Conservation (phyloP, 2,797 vertebrate genomes). For the Gallinago stenura region DNA sequence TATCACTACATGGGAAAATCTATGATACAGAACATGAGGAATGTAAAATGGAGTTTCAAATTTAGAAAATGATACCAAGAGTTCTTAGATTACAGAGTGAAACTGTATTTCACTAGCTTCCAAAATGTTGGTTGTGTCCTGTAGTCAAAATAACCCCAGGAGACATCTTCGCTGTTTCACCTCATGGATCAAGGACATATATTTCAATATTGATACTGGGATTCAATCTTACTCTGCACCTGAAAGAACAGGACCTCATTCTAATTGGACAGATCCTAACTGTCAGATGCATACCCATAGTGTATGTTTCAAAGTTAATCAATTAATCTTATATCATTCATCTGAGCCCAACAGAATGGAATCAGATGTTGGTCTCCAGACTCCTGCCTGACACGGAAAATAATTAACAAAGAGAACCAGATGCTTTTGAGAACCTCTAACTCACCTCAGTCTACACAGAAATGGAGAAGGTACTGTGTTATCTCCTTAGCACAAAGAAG, state of each 20-base stretch:
- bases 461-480: background rate
- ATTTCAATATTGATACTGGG: background rate
- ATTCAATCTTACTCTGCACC: background rate
- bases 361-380: background rate
- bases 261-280: background rate
- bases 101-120: background rate
- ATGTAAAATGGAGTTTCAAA: background rate
- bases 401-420: background rate
- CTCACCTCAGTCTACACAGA: background rate
- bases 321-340: background rate
- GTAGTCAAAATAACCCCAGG: background rate
- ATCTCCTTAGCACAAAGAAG: background rate
- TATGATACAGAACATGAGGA: background rate
- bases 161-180: background rate
- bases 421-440: background rate
- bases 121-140: background rate
- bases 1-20: background rate
- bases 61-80: background rate
- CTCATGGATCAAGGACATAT: fast-evolving
- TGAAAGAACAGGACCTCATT: background rate
- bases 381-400: background rate
- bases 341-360: background rate
- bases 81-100: background rate
- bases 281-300: background rate
- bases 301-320: background rate